Evolutionary conservation across 2,797 vertebrate genomes (phyloP).

Genomic region (Urosaurus nigricauda): DNA sequence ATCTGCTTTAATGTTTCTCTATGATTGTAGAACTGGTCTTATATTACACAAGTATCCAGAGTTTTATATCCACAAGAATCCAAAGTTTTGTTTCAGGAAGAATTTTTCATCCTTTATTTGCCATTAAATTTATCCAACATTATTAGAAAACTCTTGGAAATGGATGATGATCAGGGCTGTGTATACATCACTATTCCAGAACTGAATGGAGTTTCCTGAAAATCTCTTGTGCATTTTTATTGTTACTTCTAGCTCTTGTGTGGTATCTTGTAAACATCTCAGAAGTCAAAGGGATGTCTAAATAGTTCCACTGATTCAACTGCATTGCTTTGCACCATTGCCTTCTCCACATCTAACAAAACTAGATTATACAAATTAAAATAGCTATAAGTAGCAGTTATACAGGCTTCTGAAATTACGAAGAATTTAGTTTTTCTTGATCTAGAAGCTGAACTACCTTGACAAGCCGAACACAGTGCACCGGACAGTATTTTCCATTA

Average conservation of each 20-base stretch:
- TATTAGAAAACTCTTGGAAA: conserved; percentile 12
- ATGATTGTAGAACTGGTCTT: neutral
- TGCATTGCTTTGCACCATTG: neutral
- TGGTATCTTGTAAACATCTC: neutral
- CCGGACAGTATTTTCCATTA: neutral
- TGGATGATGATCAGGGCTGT: conserved; percentile 11
- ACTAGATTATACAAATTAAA: neutral
- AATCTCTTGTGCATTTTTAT: neutral
- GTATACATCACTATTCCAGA: neutral
- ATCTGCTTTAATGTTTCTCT: neutral
- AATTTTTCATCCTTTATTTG: neutral
- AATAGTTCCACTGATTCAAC: neutral
- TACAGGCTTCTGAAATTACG: neutral
- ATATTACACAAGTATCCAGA: neutral
- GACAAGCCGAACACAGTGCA: neutral
- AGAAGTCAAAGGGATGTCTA: neutral
- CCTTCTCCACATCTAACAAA: neutral
- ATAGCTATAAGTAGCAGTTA: neutral
- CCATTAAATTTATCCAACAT: neutral
- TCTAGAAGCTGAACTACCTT: neutral
- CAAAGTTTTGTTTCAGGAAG: neutral
- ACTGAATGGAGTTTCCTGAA: neutral
- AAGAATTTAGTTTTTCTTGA: neutral
- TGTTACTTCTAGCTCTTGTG: neutral
- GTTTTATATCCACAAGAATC: neutral